Conservation (phyloP, 2,113 vertebrate genomes). For the Sciurus niger region DNA sequence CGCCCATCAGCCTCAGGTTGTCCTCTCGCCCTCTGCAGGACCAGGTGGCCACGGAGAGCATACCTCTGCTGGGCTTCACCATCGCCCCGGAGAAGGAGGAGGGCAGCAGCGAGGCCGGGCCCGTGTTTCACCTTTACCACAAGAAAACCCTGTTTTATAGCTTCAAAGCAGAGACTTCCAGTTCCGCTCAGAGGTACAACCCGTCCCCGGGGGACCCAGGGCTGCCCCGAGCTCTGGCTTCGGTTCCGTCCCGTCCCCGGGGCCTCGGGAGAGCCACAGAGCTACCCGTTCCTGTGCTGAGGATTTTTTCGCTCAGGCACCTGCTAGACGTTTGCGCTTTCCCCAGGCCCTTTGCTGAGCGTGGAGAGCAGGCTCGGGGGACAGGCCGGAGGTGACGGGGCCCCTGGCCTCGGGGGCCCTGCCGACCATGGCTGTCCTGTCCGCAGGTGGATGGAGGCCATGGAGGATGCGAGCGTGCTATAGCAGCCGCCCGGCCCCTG, state of each 20-base stretch:
- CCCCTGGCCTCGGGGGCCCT: no score
- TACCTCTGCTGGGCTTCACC: slow-evolving; percentile 97
- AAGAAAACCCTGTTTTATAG: slow-evolving; percentile 97
- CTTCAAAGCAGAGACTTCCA: slow-evolving; percentile 94
- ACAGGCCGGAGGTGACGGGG: no score
- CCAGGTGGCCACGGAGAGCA: slow-evolving; percentile 95
- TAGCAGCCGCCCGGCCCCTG: slow-evolving; percentile 89
- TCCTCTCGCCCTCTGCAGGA: slow-evolving; percentile 90
- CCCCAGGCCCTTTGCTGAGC: no score
- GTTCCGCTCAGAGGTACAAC: slow-evolving; percentile 94
- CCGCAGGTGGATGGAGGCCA: slow-evolving; percentile 96
- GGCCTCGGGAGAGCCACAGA: background rate
- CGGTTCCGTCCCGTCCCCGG: background rate
- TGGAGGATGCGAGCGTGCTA: slow-evolving; percentile 97
- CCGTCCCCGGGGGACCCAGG: no score
- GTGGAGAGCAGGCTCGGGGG: no score
- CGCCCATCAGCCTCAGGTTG: no score
- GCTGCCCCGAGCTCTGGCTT: background rate
- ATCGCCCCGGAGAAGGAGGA: slow-evolving; percentile 92
- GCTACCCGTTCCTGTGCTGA: background rate
- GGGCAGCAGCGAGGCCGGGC: slow-evolving; percentile 87
- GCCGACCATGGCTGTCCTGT: no score
- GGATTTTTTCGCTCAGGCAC: no score
- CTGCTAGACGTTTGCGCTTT: no score
- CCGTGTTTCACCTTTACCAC: slow-evolving; percentile 97